A percentile compares a stretch with the other conserved stretches of the same genome.
Evolutionary conservation across 1,140 invertebrate species (phyloP).

Genomic region (Temnothorax curvispinosus): DNA sequence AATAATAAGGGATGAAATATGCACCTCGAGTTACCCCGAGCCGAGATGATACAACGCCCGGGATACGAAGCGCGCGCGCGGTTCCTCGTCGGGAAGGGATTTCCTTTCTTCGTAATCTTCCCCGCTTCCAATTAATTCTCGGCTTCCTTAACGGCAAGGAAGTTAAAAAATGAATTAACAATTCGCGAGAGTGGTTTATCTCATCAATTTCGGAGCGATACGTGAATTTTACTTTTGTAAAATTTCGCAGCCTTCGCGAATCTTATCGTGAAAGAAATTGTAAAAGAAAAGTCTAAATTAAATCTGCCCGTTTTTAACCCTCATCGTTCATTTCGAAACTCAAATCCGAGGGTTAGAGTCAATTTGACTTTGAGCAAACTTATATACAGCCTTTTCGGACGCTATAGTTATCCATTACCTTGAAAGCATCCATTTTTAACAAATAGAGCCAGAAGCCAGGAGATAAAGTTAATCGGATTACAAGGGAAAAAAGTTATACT

Average conservation of each 20-base stretch:
- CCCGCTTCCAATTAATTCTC: constrained; percentile 22
- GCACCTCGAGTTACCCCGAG: constrained; percentile 51
- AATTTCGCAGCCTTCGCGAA: neutral
- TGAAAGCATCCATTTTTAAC: too few species aligned
- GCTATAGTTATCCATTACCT: too few species aligned
- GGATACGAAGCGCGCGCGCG: neutral
- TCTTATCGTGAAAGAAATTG: neutral
- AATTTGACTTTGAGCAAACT: too few species aligned
- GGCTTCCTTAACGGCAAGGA: neutral
- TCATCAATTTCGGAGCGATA: neutral
- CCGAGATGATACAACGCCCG: constrained; percentile 22
- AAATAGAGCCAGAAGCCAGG: too few species aligned
- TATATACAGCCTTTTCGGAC: too few species aligned
- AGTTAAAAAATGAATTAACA: neutral
- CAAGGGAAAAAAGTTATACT: too few species aligned
- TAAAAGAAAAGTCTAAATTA: neutral
- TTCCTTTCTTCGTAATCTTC: constrained; percentile 22
- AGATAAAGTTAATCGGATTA: too few species aligned
- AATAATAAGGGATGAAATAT: constrained; percentile 67
- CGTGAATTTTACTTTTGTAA: neutral
- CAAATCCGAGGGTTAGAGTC: too few species aligned
- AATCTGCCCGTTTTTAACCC: neutral
- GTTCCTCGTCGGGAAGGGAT: neutral
- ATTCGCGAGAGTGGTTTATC: neutral
- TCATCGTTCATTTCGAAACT: too few species aligned